Percentiles rank a stretch among this genome's conserved stretches.
Evolutionary conservation across 2,113 vertebrate species (phyloP).

Genomic region (Brevimyrus niger): DNA sequence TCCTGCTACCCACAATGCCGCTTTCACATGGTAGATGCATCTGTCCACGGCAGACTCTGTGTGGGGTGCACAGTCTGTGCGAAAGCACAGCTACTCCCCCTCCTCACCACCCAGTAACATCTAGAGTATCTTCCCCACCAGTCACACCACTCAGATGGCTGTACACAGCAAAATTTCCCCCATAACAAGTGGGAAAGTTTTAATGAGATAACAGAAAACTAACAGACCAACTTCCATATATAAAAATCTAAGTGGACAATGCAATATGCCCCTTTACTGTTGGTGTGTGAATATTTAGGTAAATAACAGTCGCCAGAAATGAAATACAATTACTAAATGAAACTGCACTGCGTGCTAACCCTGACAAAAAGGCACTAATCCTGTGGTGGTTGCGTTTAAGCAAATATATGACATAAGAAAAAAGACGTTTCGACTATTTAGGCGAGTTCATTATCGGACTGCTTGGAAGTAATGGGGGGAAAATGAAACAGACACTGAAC

Average conservation of each 20-base stretch:
- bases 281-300: not conserved
- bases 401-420: not conserved
- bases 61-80: not conserved
- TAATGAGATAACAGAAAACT: not conserved
- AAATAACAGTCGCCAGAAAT: not conserved
- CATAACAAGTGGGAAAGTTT: not conserved
- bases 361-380: not conserved
- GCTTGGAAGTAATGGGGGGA: not conserved
- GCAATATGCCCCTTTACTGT: not conserved
- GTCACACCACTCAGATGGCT: not conserved
- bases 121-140: not conserved
- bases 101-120: not conserved
- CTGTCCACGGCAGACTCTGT: not conserved
- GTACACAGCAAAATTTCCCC: not conserved
- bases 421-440: not conserved
- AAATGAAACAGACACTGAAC: not conserved
- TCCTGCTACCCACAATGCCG: not conserved
- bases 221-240: not conserved
- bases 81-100: not conserved
- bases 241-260: not conserved
- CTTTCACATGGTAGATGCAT: not conserved
- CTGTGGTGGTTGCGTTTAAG: not conserved
- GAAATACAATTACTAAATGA: not conserved
- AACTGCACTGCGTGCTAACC: not conserved
- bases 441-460: not conserved